Evolutionary conservation across 2,888 invertebrate genomes (phyloP), one percentile per base, ranked within the genome.

Genomic region (Mesorhabditis belari): DNA sequence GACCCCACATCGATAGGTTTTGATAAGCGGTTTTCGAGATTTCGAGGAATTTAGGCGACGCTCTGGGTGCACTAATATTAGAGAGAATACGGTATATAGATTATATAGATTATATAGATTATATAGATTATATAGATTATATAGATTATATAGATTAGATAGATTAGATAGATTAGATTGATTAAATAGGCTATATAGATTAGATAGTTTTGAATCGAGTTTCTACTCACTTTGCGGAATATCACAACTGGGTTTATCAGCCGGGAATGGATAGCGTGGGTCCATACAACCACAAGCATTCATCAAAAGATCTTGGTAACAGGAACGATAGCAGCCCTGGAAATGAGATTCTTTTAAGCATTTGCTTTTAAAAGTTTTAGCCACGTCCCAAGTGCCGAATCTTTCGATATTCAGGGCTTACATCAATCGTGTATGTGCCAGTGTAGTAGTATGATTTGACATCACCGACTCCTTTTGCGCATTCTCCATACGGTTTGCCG

Each of bases 301-400:
- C 24, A 61, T 25, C 12, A 74, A 65, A 35, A 58, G 53, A 49
- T 69, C 69, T 61, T 74, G 74, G 44, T 74, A 74, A 54, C 74
- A 75, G 6, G 72, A 69, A n/a, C 73, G 64, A 6, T 70, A 58
- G 49, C 75, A 75, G 9, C 71, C 73, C 74, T 73, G 51, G 44
- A 35, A 35, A 35, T 9, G 12, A 17, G 44, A 17, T n/a, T 35
- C 44, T 35, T n/a, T 35, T n/a, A 17, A 9, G 44, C 44, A 17
- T 35, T 35, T n/a, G 44, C n/a, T 35, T 35, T 35, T n/a, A n/a
- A n/a, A n/a, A n/a, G n/a, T n/a, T n/a, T n/a, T n/a, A n/a, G n/a
- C 6, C 9, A 51, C 9, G 9, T 19, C 6, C n/a, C 6, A 51
- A 51, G 9, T 12, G 6, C 6, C 6, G 51, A 12, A 44, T 12